Evolutionary conservation across 2,797 vertebrate species (phyloP), one percentile per base, ranked within the genome.

Genomic region (Taenioides sp.): DNA sequence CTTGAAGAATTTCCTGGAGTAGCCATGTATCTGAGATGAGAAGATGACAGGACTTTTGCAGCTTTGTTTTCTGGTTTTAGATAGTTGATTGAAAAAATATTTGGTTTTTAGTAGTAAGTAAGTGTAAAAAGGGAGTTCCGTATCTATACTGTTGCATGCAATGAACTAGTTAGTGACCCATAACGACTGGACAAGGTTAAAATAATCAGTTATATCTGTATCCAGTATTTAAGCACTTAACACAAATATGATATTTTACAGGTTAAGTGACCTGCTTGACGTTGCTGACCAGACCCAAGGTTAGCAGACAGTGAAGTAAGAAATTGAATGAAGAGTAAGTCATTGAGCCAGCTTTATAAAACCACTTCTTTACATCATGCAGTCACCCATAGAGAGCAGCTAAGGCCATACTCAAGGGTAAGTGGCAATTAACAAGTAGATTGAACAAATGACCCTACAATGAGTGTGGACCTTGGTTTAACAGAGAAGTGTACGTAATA

Each of bases 401-500:
- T 34, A 65, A 27, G 75, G 22, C 70, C 55, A 31, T 66, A 50
- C 49, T 27, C 60, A 31, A 73, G 49, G 52, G 20, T 70, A 78
- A 82, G 58, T 50, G 68, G 62, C 62, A 43, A 79, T 73, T 82
- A 84, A 71, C 50, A 67, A 55, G 70, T 69, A 74, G 65, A 75
- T 52, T 20, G 14, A 18, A 23, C 66, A n/a, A 66, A 58, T 10
- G 6, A 47, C 61, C 69, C 54, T 28, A 0, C 50, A 47, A 47
- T 47, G 43, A 14, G 43, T 57, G 31, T 57, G 63, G 28, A 27
- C 34, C 4, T 65, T 65, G 72, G 72, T 69, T 75, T 25, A 0
- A 57, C 47, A 54, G 54, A 75, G 49, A 71, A 27, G 40, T 37
- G 0, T 58, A 64, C 16, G 34, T 0, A 2, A 20, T 43, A 20